Percentiles rank a stretch among this genome's conserved stretches.
Evolutionary conservation across 2,888 invertebrate genomes (phyloP).

Genomic region (Clistopyga incitator): DNA sequence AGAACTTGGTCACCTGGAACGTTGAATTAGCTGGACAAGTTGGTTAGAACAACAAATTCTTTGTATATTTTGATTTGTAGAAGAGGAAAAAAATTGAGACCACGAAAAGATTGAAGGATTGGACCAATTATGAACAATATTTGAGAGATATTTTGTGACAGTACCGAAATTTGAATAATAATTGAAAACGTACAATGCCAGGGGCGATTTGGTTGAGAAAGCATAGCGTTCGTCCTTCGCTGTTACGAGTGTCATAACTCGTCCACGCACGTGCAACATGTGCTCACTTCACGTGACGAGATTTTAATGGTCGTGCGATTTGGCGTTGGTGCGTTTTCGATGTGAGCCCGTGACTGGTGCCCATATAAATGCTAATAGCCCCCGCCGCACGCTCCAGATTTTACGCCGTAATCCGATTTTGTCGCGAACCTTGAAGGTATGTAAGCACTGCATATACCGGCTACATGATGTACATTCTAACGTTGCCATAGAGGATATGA

Average conservation of each 20-base stretch:
- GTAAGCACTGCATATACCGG: not conserved
- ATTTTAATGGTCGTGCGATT: conserved; percentile 74
- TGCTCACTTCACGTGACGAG: conserved; percentile 73
- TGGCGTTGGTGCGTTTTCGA: conserved; percentile 75
- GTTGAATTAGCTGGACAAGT: too few species aligned
- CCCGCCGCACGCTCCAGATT: conserved; percentile 63
- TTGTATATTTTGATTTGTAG: too few species aligned
- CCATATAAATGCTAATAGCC: conserved; percentile 76
- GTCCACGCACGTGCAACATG: conserved; percentile 62
- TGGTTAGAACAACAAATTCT: too few species aligned
- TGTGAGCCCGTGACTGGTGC: conserved; percentile 68
- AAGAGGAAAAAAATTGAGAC: too few species aligned
- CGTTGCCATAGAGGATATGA: not conserved
- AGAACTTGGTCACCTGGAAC: too few species aligned
- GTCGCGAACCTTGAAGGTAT: conserved; percentile 25
- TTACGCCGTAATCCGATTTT: conserved; percentile 69
- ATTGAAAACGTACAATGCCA: conserved; percentile 1
- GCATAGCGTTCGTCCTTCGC: conserved; percentile 21
- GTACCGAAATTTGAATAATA: not conserved
- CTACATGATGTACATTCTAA: not conserved
- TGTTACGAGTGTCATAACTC: conserved; percentile 14
- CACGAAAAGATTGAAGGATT: too few species aligned
- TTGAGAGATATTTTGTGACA: not conserved
- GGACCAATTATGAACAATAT: too few species aligned
- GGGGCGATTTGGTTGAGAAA: conserved; percentile 20